Evolutionary conservation across 2,113 vertebrate species (phyloP).

Genomic region (Fregetta grallaria): DNA sequence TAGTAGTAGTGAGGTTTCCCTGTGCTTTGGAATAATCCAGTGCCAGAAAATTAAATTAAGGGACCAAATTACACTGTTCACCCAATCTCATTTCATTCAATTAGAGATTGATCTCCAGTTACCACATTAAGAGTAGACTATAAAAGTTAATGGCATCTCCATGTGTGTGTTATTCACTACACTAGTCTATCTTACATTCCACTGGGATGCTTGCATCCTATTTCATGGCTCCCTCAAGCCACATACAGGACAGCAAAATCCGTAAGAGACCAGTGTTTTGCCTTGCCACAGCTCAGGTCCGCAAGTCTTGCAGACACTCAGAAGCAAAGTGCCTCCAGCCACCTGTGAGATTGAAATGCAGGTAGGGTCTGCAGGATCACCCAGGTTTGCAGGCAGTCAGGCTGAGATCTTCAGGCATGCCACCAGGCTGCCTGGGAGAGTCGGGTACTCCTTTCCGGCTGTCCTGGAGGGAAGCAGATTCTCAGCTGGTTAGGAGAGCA

Average conservation of each 20-base stretch:
- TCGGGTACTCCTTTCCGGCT: not conserved
- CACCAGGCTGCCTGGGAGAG: not conserved
- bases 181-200: not conserved
- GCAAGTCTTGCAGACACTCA: not conserved
- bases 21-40: not conserved
- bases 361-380: not conserved
- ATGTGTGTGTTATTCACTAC: not conserved
- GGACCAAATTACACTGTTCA: not conserved
- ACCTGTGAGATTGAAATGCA: not conserved
- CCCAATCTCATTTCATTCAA: not conserved
- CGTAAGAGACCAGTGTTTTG: not conserved
- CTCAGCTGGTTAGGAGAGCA: not conserved
- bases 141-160: constrained; percentile 7
- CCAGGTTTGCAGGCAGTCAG: not conserved
- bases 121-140: not conserved
- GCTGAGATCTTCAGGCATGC: not conserved
- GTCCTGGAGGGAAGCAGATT: not conserved
- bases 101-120: not conserved
- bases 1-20: not conserved
- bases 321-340: not conserved
- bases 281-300: not conserved
- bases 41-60: not conserved
- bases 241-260: not conserved
- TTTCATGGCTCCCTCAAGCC: not conserved
- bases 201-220: not conserved